Evolutionary conservation across 2,113 vertebrate species (phyloP).

Genomic region (Plecturocebus donacophilus): DNA sequence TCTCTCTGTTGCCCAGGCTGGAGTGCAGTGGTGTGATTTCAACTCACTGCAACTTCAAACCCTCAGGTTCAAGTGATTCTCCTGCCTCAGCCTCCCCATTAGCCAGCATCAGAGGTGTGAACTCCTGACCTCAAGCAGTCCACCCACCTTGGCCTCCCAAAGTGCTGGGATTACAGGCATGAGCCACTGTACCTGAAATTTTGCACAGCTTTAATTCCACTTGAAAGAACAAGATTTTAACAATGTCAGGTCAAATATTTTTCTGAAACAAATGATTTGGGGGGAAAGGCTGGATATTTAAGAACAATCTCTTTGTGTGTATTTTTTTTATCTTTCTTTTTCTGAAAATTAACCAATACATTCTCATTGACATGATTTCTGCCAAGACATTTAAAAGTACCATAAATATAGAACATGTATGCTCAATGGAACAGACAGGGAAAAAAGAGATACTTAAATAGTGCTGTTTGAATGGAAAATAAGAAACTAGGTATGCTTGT

Average conservation of each 20-base stretch:
- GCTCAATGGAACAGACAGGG: neutral
- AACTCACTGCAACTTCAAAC: too few relatives aligned
- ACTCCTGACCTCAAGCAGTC: too few relatives aligned
- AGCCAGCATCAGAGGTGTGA: too few relatives aligned
- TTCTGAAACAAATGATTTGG: constrained; percentile 32
- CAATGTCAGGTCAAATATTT: constrained; percentile 11
- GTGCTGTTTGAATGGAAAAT: constrained; percentile 5
- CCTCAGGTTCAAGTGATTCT: too few relatives aligned
- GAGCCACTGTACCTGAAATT: too few relatives aligned
- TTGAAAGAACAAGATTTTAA: neutral
- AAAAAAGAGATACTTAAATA: neutral
- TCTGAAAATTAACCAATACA: neutral
- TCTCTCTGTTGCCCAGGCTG: too few relatives aligned
- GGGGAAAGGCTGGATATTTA: neutral
- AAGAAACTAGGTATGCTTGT: neutral
- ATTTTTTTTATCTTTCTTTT: constrained; percentile 11
- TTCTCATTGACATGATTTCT: constrained; percentile 46
- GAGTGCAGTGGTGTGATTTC: too few relatives aligned
- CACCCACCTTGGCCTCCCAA: too few relatives aligned
- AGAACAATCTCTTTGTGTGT: neutral
- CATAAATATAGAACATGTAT: neutral
- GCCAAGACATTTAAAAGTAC: neutral
- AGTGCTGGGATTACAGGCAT: too few relatives aligned
- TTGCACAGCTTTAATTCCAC: neutral
- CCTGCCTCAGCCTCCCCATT: too few relatives aligned